Percentiles rank a stretch among this genome's conserved stretches.
These are phyloP conservation scores for Apocrypta bakeri DNA, from an alignment of 1,140 invertebrate genomes.

Conservation along the genomic window DNA sequence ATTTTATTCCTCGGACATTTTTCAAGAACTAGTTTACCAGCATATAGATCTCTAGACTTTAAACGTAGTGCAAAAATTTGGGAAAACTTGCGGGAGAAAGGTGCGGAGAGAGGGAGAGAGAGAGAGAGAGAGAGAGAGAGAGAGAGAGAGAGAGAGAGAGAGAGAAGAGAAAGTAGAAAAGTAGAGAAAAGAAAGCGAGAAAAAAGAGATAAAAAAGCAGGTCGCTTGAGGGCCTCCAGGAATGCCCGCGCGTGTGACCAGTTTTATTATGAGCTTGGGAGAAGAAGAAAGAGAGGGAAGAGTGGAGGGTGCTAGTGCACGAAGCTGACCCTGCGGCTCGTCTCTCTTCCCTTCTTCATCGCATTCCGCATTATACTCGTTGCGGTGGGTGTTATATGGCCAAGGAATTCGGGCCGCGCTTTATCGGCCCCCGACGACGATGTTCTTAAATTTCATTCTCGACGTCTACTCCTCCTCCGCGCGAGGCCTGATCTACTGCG, in stretches of 20 bases:
- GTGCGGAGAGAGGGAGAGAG: neutral
- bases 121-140: too few species aligned
- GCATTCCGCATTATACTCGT: conserved; percentile 23
- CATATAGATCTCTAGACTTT: neutral
- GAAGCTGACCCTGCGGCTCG: neutral
- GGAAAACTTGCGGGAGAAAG: neutral
- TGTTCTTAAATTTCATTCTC: conserved; percentile 41
- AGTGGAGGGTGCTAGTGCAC: too few species aligned
- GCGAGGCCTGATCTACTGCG: conserved; percentile 28
- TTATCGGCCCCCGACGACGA: neutral
- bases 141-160: neutral
- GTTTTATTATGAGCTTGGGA: conserved; percentile 29
- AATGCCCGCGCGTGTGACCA: conserved; percentile 22
- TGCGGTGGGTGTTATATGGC: conserved; percentile 5
- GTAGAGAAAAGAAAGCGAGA: neutral
- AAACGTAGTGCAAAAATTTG: neutral
- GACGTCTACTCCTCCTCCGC: conserved; percentile 2
- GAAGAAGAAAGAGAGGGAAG: neutral
- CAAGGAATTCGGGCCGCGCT: conserved; percentile 8
- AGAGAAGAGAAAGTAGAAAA: neutral
- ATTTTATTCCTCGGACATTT: neutral
- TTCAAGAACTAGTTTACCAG: neutral
- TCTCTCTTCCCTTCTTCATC: conserved; percentile 30
- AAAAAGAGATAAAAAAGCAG: neutral
- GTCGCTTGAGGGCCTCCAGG: neutral